Percentiles rank a stretch among this genome's conserved stretches.
Evolutionary conservation across 1,140 invertebrate genomes (phyloP).

Genomic region (Colletes latitarsis): DNA sequence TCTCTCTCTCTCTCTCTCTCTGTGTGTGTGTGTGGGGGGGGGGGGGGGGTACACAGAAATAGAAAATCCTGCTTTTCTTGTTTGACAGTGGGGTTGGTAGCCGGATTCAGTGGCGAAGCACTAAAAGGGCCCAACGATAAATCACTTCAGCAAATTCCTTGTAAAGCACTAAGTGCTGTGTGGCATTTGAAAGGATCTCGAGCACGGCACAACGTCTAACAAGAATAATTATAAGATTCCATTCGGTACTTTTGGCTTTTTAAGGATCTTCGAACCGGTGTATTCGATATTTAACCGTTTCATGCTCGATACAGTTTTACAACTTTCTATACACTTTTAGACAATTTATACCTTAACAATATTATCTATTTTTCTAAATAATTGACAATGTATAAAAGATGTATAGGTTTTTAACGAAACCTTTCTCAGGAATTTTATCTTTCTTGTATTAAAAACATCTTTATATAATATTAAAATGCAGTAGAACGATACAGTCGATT

Average conservation of each 20-base stretch:
- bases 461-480: too few species aligned
- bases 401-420: too few species aligned
- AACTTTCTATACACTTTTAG: too few species aligned
- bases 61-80: conserved; percentile 40
- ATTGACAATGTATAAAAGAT: too few species aligned
- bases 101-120: conserved; percentile 7
- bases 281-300: neutral
- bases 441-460: too few species aligned
- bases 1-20: too few species aligned
- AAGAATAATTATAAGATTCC: conserved; percentile 27
- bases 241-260: neutral
- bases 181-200: conserved; percentile 20
- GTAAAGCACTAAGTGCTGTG: conserved; percentile 28
- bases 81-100: conserved; percentile 12
- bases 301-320: too few species aligned
- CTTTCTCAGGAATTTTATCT: too few species aligned
- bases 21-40: too few species aligned
- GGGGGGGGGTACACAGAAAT: conserved; percentile 13
- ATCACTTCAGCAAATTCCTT: conserved; percentile 38
- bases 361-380: too few species aligned
- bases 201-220: neutral
- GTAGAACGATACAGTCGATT: too few species aligned
- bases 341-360: too few species aligned
- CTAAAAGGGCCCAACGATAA: conserved; percentile 35
- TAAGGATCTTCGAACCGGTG: neutral